phyloP scores from a whole-genome alignment of 2,797 vertebrate genomes.

The Gallinago solitaria region DNA sequence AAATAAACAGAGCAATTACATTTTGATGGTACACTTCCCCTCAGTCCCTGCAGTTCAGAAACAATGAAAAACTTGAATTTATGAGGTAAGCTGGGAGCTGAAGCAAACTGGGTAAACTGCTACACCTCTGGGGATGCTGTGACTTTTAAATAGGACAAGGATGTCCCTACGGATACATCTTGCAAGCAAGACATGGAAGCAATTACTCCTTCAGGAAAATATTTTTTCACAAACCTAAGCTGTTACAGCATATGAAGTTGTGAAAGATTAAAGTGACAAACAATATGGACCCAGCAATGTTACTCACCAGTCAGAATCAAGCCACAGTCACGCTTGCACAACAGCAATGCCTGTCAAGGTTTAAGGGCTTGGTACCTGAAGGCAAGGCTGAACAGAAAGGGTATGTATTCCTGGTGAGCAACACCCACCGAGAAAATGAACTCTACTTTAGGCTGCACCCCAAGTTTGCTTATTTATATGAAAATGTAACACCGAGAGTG shows the following conservation, averaged over 20 bases:
- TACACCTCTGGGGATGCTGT: not conserved
- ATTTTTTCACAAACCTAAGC: not conserved
- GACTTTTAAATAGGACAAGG: slow-evolving; percentile 45
- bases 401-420: not conserved
- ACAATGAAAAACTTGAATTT: not conserved
- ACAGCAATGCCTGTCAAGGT: not conserved
- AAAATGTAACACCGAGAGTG: not conserved
- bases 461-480: not conserved
- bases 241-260: slow-evolving; percentile 5
- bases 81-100: not conserved
- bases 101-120: not conserved
- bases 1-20: slow-evolving; percentile 10
- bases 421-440: not conserved
- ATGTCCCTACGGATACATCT: not conserved
- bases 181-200: not conserved
- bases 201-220: slow-evolving; percentile 49
- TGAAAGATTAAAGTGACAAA: slow-evolving; percentile 71
- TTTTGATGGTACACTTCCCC: not conserved
- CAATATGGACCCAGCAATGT: not conserved
- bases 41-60: not conserved
- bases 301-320: slow-evolving; percentile 73
- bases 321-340: slow-evolving; percentile 33
- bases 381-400: not conserved
- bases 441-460: not conserved
- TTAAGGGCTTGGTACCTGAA: slow-evolving; percentile 12